A percentile compares a stretch with the other conserved stretches of the same genome.
Conservation (phyloP, 2,888 invertebrate species). For the Pimpla rufipes region DNA sequence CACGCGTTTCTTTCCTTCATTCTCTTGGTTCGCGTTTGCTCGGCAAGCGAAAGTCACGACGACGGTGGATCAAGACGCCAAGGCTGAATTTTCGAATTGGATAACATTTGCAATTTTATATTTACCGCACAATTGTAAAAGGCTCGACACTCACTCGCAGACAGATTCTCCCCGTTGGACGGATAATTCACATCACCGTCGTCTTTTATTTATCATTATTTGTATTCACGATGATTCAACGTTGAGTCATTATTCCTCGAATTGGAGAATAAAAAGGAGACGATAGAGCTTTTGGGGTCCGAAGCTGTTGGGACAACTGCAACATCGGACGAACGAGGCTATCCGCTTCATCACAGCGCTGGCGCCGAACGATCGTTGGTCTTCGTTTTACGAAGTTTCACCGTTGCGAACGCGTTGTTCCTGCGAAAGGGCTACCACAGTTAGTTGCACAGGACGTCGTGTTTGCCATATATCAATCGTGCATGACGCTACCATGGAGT, state of each 20-base stretch:
- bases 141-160: neutral
- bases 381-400: slow-evolving; percentile 94
- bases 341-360: slow-evolving; percentile 84
- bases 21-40: slow-evolving; percentile 41
- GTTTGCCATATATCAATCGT: neutral
- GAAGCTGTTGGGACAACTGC: slow-evolving; percentile 27
- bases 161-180: slow-evolving; percentile 60
- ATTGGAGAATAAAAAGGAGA: slow-evolving; percentile 19
- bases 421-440: slow-evolving; percentile 86
- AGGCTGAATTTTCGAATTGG: slow-evolving; percentile 38
- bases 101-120: slow-evolving; percentile 1
- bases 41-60: slow-evolving; percentile 58
- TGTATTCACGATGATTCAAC: neutral
- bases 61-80: slow-evolving; percentile 46
- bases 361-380: slow-evolving; percentile 95
- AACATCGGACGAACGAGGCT: slow-evolving; percentile 15
- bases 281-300: slow-evolving; percentile 20
- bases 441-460: slow-evolving; percentile 16
- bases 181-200: slow-evolving; percentile 66
- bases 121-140: neutral
- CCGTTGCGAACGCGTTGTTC: slow-evolving; percentile 95
- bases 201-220: slow-evolving; percentile 24
- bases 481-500: neutral
- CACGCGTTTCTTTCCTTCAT: slow-evolving; percentile 25
- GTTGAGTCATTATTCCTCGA: neutral